Conservation (phyloP, 2,888 invertebrate genomes). For the Cantharis rufa region DNA sequence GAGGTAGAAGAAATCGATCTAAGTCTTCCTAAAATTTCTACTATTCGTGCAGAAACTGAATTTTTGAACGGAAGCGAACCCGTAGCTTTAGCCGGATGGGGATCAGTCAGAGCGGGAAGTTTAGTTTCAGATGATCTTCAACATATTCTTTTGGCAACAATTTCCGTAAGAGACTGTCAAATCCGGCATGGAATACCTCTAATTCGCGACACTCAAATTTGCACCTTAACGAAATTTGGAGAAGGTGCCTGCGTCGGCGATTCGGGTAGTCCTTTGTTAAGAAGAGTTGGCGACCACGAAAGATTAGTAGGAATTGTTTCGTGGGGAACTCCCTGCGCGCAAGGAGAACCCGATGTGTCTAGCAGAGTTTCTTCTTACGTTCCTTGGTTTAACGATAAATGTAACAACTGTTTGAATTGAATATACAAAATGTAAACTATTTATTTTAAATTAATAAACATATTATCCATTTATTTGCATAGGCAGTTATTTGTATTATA, state of each 20-base stretch:
- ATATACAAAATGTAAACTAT: too few species aligned
- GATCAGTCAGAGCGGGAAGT: conserved; percentile 44
- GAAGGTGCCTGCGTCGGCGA: conserved; percentile 64
- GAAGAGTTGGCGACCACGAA: conserved; percentile 45
- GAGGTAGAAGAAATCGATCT: conserved; percentile 18
- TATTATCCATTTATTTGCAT: too few species aligned
- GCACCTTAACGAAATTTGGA: conserved; percentile 62
- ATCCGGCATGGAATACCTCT: not conserved
- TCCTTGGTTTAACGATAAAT: conserved; percentile 47
- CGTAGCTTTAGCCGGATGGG: conserved; percentile 29
- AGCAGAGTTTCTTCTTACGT: conserved; percentile 50
- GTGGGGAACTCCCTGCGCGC: conserved; percentile 61
- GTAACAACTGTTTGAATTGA: not conserved
- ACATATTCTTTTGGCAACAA: conserved; percentile 57
- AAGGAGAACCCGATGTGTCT: conserved; percentile 53
- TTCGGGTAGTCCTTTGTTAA: conserved; percentile 60
- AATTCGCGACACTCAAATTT: conserved; percentile 60
- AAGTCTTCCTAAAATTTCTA: conserved; percentile 1
- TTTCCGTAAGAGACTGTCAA: too few species aligned
- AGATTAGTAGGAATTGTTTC: conserved; percentile 56
- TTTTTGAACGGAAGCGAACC: conserved; percentile 10
- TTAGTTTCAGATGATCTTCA: conserved; percentile 60
- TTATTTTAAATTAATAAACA: too few species aligned
- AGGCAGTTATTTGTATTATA: too few species aligned
- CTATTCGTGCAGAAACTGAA: conserved; percentile 15